Percentiles rank a stretch among this genome's conserved stretches.
These are phyloP conservation scores for Bombus confusus DNA, from an alignment of 1,140 invertebrate species.

Conservation along the genomic window DNA sequence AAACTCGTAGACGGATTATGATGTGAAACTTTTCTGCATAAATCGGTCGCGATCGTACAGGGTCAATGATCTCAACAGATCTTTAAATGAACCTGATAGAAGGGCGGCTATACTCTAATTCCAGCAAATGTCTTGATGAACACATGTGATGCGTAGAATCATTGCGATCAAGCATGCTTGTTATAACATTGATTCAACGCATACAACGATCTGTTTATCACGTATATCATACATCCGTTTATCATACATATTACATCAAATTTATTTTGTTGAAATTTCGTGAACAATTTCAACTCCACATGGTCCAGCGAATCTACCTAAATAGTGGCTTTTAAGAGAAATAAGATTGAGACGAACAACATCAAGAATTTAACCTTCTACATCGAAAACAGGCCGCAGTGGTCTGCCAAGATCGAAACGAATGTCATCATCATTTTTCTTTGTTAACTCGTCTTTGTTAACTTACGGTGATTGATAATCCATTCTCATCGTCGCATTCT, in stretches of 20 bases:
- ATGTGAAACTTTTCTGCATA: background rate
- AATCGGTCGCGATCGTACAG: constrained; percentile 15
- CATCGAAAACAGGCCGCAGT: too few relatives aligned
- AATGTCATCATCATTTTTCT: background rate
- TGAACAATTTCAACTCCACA: background rate
- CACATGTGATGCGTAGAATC: background rate
- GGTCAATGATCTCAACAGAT: background rate
- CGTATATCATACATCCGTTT: too few relatives aligned
- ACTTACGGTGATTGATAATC: too few relatives aligned
- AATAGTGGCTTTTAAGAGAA: background rate
- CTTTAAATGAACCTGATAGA: background rate
- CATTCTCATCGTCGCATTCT: background rate
- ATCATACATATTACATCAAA: too few relatives aligned
- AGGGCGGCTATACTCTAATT: background rate
- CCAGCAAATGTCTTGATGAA: background rate
- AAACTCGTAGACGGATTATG: constrained; percentile 18
- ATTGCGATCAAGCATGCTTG: background rate
- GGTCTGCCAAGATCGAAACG: background rate
- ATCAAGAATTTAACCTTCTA: background rate
- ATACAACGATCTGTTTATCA: too few relatives aligned
- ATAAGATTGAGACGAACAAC: background rate
- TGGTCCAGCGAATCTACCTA: background rate
- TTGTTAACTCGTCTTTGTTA: background rate
- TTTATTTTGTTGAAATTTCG: background rate
- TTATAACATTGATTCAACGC: background rate